Percentiles rank a stretch among this genome's conserved stretches.
Evolutionary conservation across 1,140 invertebrate genomes (phyloP).

Genomic region (Dreissena rostriformis): DNA sequence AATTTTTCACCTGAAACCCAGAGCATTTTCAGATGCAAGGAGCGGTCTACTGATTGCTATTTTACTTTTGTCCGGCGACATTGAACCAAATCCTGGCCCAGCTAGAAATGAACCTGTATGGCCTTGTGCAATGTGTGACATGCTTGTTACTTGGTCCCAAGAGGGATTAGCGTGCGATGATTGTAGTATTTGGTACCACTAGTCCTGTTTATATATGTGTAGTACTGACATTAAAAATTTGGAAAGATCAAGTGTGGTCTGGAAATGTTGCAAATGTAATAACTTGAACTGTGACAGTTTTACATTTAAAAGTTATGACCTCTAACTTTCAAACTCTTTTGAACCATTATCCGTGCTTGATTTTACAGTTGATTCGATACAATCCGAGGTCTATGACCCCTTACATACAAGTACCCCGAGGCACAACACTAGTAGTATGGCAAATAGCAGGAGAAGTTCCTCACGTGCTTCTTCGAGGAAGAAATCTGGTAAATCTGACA

Average conservation of each 20-base stretch:
- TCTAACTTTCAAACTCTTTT: constrained; percentile 7
- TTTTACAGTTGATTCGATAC: too few relatives aligned
- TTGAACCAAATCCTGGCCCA: too few relatives aligned
- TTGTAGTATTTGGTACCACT: constrained; percentile 40
- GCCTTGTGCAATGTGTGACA: too few relatives aligned
- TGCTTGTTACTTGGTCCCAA: constrained; percentile 38
- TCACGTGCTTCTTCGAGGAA: background rate
- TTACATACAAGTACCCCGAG: constrained; percentile 1
- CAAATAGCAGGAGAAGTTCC: background rate
- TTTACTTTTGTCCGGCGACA: too few relatives aligned
- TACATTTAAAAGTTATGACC: constrained; percentile 22
- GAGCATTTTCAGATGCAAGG: too few relatives aligned
- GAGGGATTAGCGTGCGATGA: constrained; percentile 35
- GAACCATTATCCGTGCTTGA: background rate
- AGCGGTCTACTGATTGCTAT: too few relatives aligned
- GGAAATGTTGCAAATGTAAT: constrained; percentile 42
- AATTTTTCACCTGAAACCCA: too few relatives aligned
- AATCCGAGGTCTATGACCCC: constrained; percentile 9
- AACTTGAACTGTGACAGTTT: constrained; percentile 30
- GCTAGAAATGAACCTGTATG: too few relatives aligned
- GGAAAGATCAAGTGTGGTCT: constrained; percentile 32
- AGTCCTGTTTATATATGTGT: constrained; percentile 7
- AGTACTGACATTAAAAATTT: constrained; percentile 11
- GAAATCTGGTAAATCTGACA: constrained; percentile 18
- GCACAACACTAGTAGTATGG: background rate